phyloP scores from a whole-genome alignment of 2,113 vertebrate species.

The Pseudorasbora parva region DNA sequence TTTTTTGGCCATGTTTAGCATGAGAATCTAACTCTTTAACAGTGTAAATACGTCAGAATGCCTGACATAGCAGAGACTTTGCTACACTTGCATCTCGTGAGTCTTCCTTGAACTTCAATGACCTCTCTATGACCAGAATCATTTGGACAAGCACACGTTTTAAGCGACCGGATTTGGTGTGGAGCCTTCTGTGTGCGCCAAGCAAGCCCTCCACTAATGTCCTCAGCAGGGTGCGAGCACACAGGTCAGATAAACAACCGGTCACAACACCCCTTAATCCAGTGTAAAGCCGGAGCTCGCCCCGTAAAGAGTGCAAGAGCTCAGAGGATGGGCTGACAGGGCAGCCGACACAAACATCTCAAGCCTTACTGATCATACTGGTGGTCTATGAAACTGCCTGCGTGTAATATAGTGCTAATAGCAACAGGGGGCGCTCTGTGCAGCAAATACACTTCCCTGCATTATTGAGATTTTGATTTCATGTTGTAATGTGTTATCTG shows the following conservation, averaged over 20 bases:
- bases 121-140: background rate
- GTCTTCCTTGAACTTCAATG: background rate
- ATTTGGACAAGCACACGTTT: background rate
- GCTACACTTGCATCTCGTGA: background rate
- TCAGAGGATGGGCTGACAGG: background rate
- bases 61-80: background rate
- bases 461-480: background rate
- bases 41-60: too few relatives aligned
- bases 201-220: background rate
- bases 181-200: background rate
- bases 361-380: background rate
- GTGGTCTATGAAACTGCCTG: background rate
- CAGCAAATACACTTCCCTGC: background rate
- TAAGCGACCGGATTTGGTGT: background rate
- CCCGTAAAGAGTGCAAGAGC: background rate
- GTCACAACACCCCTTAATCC: slow-evolving; percentile 41
- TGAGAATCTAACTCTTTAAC: too few relatives aligned
- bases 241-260: slow-evolving; percentile 40
- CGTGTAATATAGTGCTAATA: background rate
- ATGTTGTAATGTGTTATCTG: background rate
- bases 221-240: slow-evolving; percentile 1
- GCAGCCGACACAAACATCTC: slow-evolving; percentile 8
- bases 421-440: slow-evolving; percentile 63
- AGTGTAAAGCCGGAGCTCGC: background rate
- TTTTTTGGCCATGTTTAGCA: too few relatives aligned